Evolutionary conservation across 2,113 vertebrate genomes (phyloP).

Genomic region (Elaphurus davidianus): DNA sequence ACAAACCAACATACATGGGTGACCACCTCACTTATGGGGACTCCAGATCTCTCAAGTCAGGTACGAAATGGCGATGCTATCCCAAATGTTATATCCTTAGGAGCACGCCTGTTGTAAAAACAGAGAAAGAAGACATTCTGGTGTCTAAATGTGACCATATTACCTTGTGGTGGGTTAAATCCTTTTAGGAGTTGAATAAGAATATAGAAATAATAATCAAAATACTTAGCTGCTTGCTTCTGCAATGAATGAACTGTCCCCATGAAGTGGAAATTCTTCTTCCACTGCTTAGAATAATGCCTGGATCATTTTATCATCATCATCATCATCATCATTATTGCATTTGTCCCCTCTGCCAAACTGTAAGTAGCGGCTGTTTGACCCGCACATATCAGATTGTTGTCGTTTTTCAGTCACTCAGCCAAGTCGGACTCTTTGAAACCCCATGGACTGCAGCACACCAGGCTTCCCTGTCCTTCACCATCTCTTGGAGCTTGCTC

Average conservation of each 20-base stretch:
- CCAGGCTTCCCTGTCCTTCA: background rate
- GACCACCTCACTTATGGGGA: rapidly evolving
- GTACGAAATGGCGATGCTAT: too few species aligned
- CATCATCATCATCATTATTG: background rate
- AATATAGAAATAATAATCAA: background rate
- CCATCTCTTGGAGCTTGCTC: background rate
- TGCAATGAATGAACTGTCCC: background rate
- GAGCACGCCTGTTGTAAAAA: background rate
- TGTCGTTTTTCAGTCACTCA: background rate
- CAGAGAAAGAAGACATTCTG: background rate
- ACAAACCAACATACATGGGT: background rate
- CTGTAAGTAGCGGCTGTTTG: background rate
- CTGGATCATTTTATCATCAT: background rate
- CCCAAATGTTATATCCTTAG: background rate
- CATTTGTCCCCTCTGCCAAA: background rate
- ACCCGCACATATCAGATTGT: background rate
- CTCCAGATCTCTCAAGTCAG: background rate
- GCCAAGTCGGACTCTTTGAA: background rate
- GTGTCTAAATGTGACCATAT: background rate
- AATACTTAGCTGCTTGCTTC: background rate
- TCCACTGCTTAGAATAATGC: background rate
- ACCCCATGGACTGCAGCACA: background rate
- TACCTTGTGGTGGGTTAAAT: background rate
- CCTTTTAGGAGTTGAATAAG: background rate
- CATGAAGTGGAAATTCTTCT: background rate